phyloP scores from a whole-genome alignment of 1,140 invertebrate genomes.

The Odontomachus brunneus region DNA sequence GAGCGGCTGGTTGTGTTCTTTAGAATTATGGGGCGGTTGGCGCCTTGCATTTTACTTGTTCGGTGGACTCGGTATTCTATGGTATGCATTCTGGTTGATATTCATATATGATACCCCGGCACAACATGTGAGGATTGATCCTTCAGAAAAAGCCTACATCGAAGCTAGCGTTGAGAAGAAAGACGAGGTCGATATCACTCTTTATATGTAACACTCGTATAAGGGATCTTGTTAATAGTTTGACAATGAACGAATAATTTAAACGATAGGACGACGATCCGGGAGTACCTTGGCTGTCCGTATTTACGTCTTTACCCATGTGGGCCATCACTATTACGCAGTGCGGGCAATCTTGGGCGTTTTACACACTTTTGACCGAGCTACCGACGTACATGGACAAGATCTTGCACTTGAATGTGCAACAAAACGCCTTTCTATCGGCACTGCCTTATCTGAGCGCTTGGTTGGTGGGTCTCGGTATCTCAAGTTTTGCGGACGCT shows the following conservation, averaged over 20 bases:
- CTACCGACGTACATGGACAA: conserved; percentile 97
- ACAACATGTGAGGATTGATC: conserved; percentile 92
- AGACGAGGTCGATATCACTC: conserved; percentile 73
- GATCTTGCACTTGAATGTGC: conserved; percentile 95
- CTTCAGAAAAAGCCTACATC: conserved; percentile 89
- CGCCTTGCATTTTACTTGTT: conserved; percentile 93
- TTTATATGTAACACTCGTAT: conserved; percentile 25
- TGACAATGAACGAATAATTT: conserved; percentile 24
- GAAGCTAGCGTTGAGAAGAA: conserved; percentile 85
- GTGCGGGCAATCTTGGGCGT: conserved; percentile 97
- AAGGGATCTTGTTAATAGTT: not conserved
- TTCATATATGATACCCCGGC: conserved; percentile 91
- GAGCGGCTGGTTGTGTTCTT: conserved; percentile 90
- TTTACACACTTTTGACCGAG: conserved; percentile 97
- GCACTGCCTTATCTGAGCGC: conserved; percentile 83
- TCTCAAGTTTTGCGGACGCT: conserved; percentile 90
- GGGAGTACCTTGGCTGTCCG: conserved; percentile 90
- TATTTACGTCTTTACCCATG: conserved; percentile 93
- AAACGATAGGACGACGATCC: conserved; percentile 70
- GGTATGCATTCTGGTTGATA: conserved; percentile 92
- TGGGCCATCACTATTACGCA: conserved; percentile 96
- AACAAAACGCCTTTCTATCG: conserved; percentile 84
- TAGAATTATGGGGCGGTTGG: conserved; percentile 90
- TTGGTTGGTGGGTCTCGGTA: conserved; percentile 90
- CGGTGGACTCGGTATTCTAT: conserved; percentile 90